Evolutionary conservation across 2,888 invertebrate species (phyloP).

Genomic region (Protonemura montana): DNA sequence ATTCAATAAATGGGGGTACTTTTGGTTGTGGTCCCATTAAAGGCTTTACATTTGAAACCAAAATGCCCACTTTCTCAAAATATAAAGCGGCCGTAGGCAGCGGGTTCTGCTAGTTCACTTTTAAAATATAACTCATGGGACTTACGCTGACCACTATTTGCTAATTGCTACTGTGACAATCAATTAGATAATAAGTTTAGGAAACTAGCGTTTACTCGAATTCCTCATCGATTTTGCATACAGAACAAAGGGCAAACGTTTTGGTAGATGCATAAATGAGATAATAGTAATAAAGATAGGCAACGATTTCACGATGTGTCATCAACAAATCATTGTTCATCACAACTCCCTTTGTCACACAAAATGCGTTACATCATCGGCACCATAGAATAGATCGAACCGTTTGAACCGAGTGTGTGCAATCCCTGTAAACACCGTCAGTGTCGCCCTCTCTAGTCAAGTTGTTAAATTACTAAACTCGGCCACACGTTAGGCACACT

Average conservation of each 20-base stretch:
- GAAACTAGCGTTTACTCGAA: not conserved
- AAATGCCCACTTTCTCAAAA: no score
- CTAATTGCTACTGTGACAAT: not conserved
- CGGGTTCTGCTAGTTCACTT: no score
- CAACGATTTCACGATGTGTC: not conserved
- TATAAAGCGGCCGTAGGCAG: no score
- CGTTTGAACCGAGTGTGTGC: not conserved
- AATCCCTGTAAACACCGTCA: not conserved
- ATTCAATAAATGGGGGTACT: no score
- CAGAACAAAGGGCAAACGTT: not conserved
- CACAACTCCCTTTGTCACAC: conserved; percentile 7
- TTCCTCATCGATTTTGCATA: not conserved
- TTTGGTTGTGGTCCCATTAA: no score
- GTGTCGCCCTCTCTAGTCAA: not conserved
- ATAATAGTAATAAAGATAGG: not conserved
- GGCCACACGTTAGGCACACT: not conserved
- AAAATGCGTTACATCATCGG: not conserved
- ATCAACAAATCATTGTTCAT: not conserved
- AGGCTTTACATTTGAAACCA: no score
- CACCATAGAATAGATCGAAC: not conserved
- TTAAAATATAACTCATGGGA: no score
- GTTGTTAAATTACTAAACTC: not conserved
- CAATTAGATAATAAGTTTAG: not conserved
- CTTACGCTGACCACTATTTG: not conserved
- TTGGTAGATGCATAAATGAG: not conserved